These are phyloP conservation scores for Crotalus horridus DNA, from an alignment of 2,113 vertebrate species.

Conservation along the genomic window DNA sequence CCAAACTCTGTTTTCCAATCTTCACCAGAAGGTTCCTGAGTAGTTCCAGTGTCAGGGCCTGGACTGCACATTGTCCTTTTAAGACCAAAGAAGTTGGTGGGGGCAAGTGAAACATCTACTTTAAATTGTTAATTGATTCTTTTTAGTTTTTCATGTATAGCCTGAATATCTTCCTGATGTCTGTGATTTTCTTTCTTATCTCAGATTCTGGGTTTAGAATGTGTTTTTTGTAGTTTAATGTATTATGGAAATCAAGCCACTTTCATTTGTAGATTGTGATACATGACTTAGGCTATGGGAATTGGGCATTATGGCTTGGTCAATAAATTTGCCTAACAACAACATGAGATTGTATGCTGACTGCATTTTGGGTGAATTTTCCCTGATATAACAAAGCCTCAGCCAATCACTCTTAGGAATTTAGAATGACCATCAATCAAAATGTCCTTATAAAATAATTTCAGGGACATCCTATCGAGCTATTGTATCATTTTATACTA, in stretches of 20 bases:
- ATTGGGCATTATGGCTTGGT: background rate
- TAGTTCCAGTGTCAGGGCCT: background rate
- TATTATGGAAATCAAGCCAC: background rate
- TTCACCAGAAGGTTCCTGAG: background rate
- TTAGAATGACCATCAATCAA: background rate
- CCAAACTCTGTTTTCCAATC: background rate
- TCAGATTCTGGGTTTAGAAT: background rate
- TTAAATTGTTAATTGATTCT: background rate
- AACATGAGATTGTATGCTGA: background rate
- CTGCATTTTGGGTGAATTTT: background rate
- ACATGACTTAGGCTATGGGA: background rate
- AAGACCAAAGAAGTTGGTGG: background rate
- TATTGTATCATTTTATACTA: background rate
- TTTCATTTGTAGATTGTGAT: background rate
- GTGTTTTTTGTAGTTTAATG: background rate
- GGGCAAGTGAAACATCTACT: background rate
- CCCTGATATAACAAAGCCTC: background rate
- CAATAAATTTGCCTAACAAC: background rate
- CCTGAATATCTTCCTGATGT: background rate
- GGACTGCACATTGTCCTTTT: background rate
- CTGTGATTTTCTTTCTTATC: background rate
- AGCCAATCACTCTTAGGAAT: background rate
- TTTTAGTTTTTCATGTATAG: background rate
- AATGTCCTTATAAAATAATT: background rate
- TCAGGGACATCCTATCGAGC: background rate